Evolutionary conservation across 2,888 invertebrate genomes (phyloP), one percentile per base, ranked within the genome.

Genomic region (Carabus problematicus): DNA sequence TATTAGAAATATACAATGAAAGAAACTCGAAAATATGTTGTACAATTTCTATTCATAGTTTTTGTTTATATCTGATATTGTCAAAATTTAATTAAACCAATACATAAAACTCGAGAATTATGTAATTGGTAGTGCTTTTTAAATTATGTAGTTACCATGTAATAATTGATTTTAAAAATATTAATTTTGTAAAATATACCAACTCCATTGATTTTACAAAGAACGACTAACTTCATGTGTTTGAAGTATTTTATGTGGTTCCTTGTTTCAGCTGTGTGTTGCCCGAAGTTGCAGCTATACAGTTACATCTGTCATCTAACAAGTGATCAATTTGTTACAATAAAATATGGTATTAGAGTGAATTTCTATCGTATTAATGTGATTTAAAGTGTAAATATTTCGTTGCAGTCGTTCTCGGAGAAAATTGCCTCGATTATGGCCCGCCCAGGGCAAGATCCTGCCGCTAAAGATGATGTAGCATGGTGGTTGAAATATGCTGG

Each of bases 401-500:
- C 12, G 71, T 83, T 82, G 66, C 77, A 92, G 92, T 91, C 91
- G 78, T 87, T 93, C 78, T 86, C 89, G 76, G 93, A 93, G 80
- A 94, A 92, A 86, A 85, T 94, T 77, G 85, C 90, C 72, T 87
- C 89, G 79, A 85, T 94, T 75, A 90, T 94, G 91, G 88, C 91
- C 77, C 88, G 91, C 78, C 93, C 94, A 72, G 91, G 91, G 75
- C 91, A 90, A 80, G 92, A 92, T 82, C 88, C 88, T 76, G 86
- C 84, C 73, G 87, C 89, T 74, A 91, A 91, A 85, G 93, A 93
- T 82, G 93, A 92, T 82, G 88, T 90, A 75, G 92, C 95, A 74
- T 94, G 93, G 93, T 94, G 92, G 89, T 87, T 95, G 87, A 93
- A 92, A 83, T 93, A 93, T 84, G 92, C 89, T 80, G 93, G 91